Percentiles rank a stretch among this genome's conserved stretches.
These are phyloP conservation scores for Picathartes gymnocephalus DNA, from an alignment of 2,113 vertebrate species.

Conservation along the genomic window DNA sequence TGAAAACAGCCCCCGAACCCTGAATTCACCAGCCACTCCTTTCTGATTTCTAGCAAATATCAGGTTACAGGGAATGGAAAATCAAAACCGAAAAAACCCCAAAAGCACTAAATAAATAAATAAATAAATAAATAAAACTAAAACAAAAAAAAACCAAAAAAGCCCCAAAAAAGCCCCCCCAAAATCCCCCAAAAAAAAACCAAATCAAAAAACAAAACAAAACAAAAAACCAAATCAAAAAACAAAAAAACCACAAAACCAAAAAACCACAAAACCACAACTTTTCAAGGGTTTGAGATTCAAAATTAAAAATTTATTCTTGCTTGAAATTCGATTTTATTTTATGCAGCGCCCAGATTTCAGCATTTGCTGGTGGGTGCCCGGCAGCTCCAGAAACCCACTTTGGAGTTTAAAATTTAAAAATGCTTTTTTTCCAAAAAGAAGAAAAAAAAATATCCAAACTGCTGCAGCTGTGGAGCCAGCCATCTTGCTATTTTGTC, in stretches of 20 bases:
- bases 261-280: neutral
- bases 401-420: conserved; percentile 25
- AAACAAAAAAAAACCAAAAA: too few species aligned
- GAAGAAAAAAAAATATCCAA: neutral
- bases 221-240: neutral
- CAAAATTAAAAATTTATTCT: conserved; percentile 51
- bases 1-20: neutral
- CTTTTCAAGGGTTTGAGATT: neutral
- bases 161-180: too few species aligned
- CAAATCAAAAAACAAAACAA: too few species aligned
- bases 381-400: neutral
- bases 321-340: conserved; percentile 25
- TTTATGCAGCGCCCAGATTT: neutral
- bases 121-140: too few species aligned
- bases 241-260: neutral
- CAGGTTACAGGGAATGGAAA: conserved; percentile 15
- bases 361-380: neutral
- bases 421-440: conserved; percentile 11
- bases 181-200: too few species aligned
- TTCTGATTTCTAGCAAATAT: neutral
- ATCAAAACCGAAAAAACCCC: neutral
- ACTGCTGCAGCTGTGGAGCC: conserved; percentile 68
- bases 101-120: too few species aligned
- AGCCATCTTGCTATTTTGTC: conserved; percentile 75
- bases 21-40: conserved; percentile 16